Evolutionary conservation across 2,888 invertebrate genomes (phyloP), one percentile per base, ranked within the genome.

Genomic region (Phoenoteleia sp.): DNA sequence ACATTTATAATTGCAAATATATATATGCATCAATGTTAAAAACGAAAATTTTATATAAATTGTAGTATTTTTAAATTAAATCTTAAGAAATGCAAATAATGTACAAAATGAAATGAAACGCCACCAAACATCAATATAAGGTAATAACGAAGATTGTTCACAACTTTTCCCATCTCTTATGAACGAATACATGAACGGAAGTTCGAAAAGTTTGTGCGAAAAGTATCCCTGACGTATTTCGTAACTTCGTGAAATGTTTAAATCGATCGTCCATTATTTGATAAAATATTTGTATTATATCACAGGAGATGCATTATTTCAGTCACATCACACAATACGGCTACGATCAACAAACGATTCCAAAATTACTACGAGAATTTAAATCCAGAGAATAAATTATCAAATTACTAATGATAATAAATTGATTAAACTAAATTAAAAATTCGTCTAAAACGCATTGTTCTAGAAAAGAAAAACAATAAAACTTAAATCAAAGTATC

Each of bases 261-360:
- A 74, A 74, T 81, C 84, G 83, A 75, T 83, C 85, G 72, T 85
- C 74, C 85, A 66, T 89, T 72, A 77, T 42, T 75, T 84, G 64
- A 82, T 83, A 86, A 85, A 81, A 86, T 88, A 86, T 85, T 67
- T 74, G 84, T 89, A 60, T 80, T 88, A 89, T 89, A 89, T 90
- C 90, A 89, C 89, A 89, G 90, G 87, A 64, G 87, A 88, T 87
- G 87, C 88, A 88, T 62, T 49, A 64, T 75, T 66, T 74, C 67
- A 79, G 69, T 79, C 74, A 54, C 47, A 47, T 62, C 79, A 69
- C 79, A 62, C 60, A 69, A 69, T 75, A 60, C 69, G 67, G 52
- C 64, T 56, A 64, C 47, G 45, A 45, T 74, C 29, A 72, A 74
- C 67, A 69, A 81, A 66, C 19, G 23, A 79, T 39, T 60, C 15